Evolutionary conservation across 2,113 vertebrate genomes (phyloP), one percentile per base, ranked within the genome.

Genomic region (Seriola aureovittata): DNA sequence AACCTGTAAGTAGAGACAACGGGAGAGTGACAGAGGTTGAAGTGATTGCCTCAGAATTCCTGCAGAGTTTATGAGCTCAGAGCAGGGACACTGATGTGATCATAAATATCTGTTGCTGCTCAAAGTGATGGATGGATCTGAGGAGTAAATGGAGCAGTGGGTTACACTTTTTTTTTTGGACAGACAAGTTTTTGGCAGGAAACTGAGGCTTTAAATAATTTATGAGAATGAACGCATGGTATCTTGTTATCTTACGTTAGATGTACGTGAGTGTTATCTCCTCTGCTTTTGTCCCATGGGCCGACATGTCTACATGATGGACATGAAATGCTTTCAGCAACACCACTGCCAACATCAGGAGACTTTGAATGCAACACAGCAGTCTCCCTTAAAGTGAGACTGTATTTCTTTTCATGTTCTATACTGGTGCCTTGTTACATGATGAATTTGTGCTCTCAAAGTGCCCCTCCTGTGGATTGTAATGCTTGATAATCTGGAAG

Each of bases 41-140:
- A 80, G 60, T 74, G 79, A 88, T 86, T 80, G 66, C 65, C 80
- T 84, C 69, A 71, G 81, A 89, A 86, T 81, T 78, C 75, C 68
- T 40, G 80, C 16, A 12, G 69, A 60, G 76, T 88, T 68, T 71
- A 87, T 84, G 84, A 86, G 75, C 89, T 82, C 63, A 72, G 85
- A 89, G 89, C 85, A 83, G 75, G 81, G 66, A 63, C 63, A n/a
- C 58, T 69, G 81, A 79, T 58, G 75, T 36, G 19, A 75, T 74
- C 75, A 81, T 89, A 70, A 84, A 90, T 91, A 78, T 87, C 71
- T 48, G 72, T 59, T 21, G 57, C 65, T 64, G 64, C 55, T 66
- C 36, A 69, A 58, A 2, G 48, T 69, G 89, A 92, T 82, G 68
- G 68, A 89, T 88, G 75, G 63, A 78, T 42, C 0, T 10, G 54